These are phyloP conservation scores for Euzetes globulus DNA, from an alignment of 2,888 invertebrate genomes.

Conservation along the genomic window DNA sequence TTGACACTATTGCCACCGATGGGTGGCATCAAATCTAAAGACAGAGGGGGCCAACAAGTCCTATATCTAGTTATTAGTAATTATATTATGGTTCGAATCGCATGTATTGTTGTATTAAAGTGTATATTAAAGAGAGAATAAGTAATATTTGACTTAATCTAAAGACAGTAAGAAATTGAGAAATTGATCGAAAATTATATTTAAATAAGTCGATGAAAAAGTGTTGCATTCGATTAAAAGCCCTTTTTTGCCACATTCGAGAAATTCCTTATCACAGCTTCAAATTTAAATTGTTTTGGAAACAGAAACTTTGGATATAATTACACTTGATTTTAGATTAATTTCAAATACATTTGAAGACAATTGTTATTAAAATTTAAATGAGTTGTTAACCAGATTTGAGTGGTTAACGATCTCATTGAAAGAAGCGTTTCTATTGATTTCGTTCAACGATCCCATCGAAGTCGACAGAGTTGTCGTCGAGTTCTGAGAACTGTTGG, in stretches of 20 bases:
- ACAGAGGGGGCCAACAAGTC: too few relatives aligned
- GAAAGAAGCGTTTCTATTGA: slow-evolving; percentile 10
- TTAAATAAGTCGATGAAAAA: slow-evolving; percentile 2
- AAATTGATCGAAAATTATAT: not conserved
- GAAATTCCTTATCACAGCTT: slow-evolving; percentile 19
- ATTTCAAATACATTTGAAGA: not conserved
- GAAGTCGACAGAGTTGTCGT: slow-evolving; percentile 21
- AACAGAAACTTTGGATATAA: slow-evolving; percentile 28
- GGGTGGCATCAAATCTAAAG: too few relatives aligned
- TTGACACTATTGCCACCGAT: too few relatives aligned
- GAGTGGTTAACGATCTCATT: slow-evolving; percentile 22
- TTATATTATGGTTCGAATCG: not conserved
- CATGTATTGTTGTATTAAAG: not conserved
- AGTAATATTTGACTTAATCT: slow-evolving; percentile 18
- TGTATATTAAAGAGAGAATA: slow-evolving; percentile 7
- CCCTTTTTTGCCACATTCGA: slow-evolving; percentile 1
- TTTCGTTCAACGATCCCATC: slow-evolving; percentile 17
- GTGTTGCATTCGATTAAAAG: not conserved
- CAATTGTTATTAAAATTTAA: slow-evolving; percentile 16
- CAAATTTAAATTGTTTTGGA: slow-evolving; percentile 2
- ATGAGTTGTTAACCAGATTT: slow-evolving; percentile 25
- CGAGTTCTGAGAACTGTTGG: not conserved
- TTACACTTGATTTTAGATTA: slow-evolving; percentile 12
- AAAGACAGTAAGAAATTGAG: slow-evolving; percentile 2
- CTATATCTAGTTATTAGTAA: too few relatives aligned